A percentile compares a stretch with the other conserved stretches of the same genome.
Evolutionary conservation across 2,888 invertebrate species (phyloP).

Genomic region (Tridacna gigas): DNA sequence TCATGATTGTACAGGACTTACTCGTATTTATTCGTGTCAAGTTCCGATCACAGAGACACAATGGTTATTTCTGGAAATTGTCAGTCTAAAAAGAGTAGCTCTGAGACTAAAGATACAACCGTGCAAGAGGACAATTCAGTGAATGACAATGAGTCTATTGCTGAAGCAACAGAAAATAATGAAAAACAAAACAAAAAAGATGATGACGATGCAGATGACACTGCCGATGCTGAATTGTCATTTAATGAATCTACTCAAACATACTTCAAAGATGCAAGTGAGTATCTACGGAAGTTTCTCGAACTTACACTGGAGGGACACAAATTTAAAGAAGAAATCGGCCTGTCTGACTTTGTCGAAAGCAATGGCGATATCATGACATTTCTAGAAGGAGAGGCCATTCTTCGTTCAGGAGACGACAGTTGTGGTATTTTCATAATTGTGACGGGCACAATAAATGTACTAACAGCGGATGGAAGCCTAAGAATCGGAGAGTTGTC

Average conservation of each 20-base stretch:
- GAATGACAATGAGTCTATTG: too few relatives aligned
- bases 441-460: constrained; percentile 40
- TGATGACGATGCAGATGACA: too few relatives aligned
- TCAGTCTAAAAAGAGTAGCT: too few relatives aligned
- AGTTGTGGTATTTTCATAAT: constrained; percentile 37
- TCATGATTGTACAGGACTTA: too few relatives aligned
- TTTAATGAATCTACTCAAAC: not conserved
- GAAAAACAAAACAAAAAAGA: too few relatives aligned
- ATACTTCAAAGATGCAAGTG: not conserved
- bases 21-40: too few relatives aligned
- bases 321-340: not conserved
- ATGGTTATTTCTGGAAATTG: too few relatives aligned
- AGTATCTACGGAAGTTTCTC: not conserved
- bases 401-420: constrained; percentile 17
- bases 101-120: too few relatives aligned
- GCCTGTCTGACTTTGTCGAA: not conserved
- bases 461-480: constrained; percentile 37
- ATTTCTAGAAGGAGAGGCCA: constrained; percentile 7
- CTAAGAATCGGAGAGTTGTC: constrained; percentile 25
- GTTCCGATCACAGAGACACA: too few relatives aligned
- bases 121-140: too few relatives aligned
- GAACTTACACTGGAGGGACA: not conserved
- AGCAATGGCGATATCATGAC: not conserved
- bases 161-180: too few relatives aligned
- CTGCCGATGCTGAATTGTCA: not conserved